Evolutionary conservation across 92 coral and sea anemone species (phyloP), one percentile per base, ranked within the genome.

Genomic region (Meandrina meandrites): DNA sequence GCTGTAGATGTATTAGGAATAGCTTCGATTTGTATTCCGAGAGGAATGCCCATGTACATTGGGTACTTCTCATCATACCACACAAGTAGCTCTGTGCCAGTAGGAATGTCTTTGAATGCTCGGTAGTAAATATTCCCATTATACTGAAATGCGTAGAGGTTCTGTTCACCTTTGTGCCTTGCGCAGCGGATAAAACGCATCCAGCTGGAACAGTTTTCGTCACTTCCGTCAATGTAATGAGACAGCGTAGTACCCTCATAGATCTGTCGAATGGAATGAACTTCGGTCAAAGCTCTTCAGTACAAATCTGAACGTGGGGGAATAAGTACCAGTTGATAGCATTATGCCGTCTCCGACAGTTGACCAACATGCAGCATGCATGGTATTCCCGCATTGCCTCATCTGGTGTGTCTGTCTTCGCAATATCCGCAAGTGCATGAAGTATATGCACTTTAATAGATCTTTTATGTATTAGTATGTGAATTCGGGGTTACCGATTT

Each of bases 121-220:
- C 95, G 95, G 84, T 96, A 96, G 94, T 92, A 96, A 68, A 96
- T 94, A 79, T 94, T 92, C 11, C 92, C 93, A 51, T 91, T 79
- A 81, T 90, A 96, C 90, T 96, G 98, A 86, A 96, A 92, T 1
- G 93, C 90, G 79, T 66, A 92, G 48, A 96, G 86, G 84, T 96
- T 96, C 84, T 96, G 98, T 73, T 96, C 98, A 15, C 86, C 92
- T 56, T 94, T 94, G 80, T 91, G 91, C 21, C 98, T 93, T 22
- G 98, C 98, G 76, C 98, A 96, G 68, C 97, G 91, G 51, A 96
- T 96, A 73, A 92, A 96, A 11, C 98, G 91, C 98, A 96, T 96
- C 98, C 98, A 96, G 30, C 98, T 96, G 27, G 98, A 91, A 30
- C 76, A 74, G 89, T 89, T 86, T 75, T 96, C 98, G 75, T 96